Conservation (phyloP, 2,797 vertebrate species). For the Pogoniulus pusillus region DNA sequence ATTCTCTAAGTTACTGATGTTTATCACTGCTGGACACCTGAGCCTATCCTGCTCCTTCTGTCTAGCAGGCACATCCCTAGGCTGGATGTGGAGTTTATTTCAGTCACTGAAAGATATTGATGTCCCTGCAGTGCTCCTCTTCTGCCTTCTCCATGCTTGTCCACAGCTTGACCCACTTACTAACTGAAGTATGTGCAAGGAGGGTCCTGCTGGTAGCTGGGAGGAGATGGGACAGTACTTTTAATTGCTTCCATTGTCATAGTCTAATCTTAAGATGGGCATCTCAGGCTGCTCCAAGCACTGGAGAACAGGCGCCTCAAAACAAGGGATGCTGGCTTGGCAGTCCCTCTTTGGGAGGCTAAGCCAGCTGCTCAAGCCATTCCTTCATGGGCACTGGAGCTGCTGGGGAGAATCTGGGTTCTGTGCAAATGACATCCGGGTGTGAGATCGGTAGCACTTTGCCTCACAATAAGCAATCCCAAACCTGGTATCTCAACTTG, state of each 20-base stretch:
- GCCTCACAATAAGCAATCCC: neutral
- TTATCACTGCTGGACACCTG: neutral
- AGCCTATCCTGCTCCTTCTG: neutral
- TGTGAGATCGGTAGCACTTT: neutral
- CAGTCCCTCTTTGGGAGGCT: neutral
- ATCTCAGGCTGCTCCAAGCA: neutral
- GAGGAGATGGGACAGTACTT: neutral
- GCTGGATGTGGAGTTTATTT: neutral
- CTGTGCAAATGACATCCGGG: neutral
- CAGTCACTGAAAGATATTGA: neutral
- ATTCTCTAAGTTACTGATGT: neutral
- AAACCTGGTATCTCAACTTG: neutral
- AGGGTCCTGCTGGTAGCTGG: neutral
- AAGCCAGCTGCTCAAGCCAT: neutral
- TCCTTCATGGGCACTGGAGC: neutral
- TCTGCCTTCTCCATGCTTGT: neutral
- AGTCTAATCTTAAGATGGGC: neutral
- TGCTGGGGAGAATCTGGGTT: neutral
- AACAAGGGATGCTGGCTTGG: neutral
- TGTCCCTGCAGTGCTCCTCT: neutral
- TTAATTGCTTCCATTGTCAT: neutral
- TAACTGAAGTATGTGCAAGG: neutral
- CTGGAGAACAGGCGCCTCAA: neutral
- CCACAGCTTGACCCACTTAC: neutral
- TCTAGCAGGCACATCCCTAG: neutral